Base-by-base conservation (phyloP, 1,140 invertebrate genomes). In the Nymphalis io region DNA sequence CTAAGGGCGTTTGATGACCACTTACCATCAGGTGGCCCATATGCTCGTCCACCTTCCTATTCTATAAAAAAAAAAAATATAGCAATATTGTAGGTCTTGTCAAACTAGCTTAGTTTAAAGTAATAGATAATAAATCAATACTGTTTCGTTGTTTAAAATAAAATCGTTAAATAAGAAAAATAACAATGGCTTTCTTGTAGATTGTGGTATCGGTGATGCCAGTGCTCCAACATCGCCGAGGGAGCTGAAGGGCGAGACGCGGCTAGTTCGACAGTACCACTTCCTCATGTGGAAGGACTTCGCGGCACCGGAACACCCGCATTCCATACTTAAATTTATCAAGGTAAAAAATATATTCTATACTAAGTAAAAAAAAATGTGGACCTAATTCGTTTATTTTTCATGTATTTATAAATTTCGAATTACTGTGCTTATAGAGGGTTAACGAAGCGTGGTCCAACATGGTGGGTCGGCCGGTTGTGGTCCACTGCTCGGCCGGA, bases 201-300 rank as follows among this genome's bases (percentile, higher is more conserved):
- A 90, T 60, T 83, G 82, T 40, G 79, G 82, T 71, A 51, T 69
- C 71, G 21, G 78, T 67, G 51, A 85, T 0, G 69, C 65, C 20
- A 91, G 87, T 53, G 81, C 81, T 1, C 86, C 89, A 3, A 87
- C 88, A 4, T 89, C 89, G 0, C 89, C 89, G 0, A 83, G 85
- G 8, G 85, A 89, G 58, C 39, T 27, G 23, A 88, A 85, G 48
- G 60, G 65, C 20, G 83, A 84, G 62, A 78, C 70, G 0, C 82
- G 92, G 6, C 73, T 85, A 13, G 92, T 92, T 15, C 77, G 84
- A 0, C 98, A 99, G 83, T 98, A 98, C 90, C 98, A 98, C 92
- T 98, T 98, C 92, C 93, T 98, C 40, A 96, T 97, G 46, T 99
- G 98, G 98, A 98, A 98, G 83, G 96, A 98, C 88, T 98, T 98